Evolutionary conservation across 1,140 invertebrate genomes (phyloP), one percentile per base, ranked within the genome.

Genomic region (Pectinophora gossypiella): DNA sequence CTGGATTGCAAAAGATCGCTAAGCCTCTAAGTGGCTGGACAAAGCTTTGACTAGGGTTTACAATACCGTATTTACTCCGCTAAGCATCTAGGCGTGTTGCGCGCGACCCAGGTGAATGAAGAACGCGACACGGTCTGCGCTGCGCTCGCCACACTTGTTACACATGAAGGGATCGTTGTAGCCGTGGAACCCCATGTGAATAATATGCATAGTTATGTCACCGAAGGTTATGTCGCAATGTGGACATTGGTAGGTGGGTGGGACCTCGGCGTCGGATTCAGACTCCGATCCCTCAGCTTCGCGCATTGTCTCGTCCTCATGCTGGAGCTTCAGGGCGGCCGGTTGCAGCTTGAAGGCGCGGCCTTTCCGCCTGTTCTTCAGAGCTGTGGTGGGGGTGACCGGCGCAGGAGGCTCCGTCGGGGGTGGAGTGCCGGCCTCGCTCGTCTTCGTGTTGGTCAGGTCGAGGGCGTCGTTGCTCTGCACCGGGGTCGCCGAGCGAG

Each of bases 141-240:
- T 95, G 52, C 92, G 83, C 51, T 95, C 91, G 1, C 97, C 97
- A 78, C 98, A 99, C 89, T 96, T 95, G 87, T 98, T 98, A 85
- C 98, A 99, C 56, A 94, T 95, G 81, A 96, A 98, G 0, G 98
- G 97, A 79, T 98, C 92, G 50, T 93, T 90, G 86, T 92, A 95
- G 2, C 94, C 94, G 81, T 99, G 98, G 84, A 96, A 99, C 49
- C 96, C 95, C 95, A 98, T 98, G 85, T 99, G 98, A 71, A 98
- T 95, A 0, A 93, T 94, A 86, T 97, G 97, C 91, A 99, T 95
- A 6, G 96, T 92, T 20, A 93, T 91, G 72, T 99, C 95, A n/a
- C 92, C 92, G 81, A 99, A 99, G 2, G 91, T 90, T 19, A 99
- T 97, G 64, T 95, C 94, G 82, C 98, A 99, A 75, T 94, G 94